phyloP scores from a whole-genome alignment of 2,113 vertebrate genomes.

The Carettochelys insculpta region DNA sequence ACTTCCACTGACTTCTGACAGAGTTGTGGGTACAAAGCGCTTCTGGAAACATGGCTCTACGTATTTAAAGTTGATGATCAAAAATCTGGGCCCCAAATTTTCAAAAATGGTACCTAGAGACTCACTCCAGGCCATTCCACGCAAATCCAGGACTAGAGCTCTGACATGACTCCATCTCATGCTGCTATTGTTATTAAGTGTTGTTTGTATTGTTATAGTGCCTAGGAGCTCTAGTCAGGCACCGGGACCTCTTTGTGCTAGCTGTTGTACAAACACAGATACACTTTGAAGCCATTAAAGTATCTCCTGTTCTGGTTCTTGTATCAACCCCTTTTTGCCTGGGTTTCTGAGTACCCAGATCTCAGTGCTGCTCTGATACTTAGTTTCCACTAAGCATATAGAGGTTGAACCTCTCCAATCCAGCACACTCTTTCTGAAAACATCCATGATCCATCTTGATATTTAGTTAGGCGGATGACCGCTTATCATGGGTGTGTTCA shows the following conservation, averaged over 20 bases:
- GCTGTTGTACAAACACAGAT: fast-evolving
- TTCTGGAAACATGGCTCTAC: not conserved
- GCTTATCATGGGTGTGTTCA: too few species aligned
- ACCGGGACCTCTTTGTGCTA: not conserved
- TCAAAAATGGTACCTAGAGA: not conserved
- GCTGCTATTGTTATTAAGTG: not conserved
- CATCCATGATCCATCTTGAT: too few species aligned
- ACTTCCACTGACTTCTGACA: not conserved
- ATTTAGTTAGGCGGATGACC: too few species aligned
- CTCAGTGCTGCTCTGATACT: not conserved
- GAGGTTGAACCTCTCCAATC: too few species aligned
- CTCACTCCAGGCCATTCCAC: not conserved
- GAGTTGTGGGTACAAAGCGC: fast-evolving
- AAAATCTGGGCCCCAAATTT: not conserved
- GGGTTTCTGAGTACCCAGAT: not conserved
- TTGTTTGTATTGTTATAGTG: not conserved
- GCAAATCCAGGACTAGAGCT: not conserved
- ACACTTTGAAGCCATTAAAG: not conserved
- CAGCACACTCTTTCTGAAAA: too few species aligned
- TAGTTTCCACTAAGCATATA: not conserved
- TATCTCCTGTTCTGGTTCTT: fast-evolving
- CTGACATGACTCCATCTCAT: not conserved
- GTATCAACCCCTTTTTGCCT: not conserved
- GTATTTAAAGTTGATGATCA: not conserved
- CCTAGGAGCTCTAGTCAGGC: not conserved